phyloP scores from a whole-genome alignment of 2,888 invertebrate species.

The Heteropelma amictum region DNA sequence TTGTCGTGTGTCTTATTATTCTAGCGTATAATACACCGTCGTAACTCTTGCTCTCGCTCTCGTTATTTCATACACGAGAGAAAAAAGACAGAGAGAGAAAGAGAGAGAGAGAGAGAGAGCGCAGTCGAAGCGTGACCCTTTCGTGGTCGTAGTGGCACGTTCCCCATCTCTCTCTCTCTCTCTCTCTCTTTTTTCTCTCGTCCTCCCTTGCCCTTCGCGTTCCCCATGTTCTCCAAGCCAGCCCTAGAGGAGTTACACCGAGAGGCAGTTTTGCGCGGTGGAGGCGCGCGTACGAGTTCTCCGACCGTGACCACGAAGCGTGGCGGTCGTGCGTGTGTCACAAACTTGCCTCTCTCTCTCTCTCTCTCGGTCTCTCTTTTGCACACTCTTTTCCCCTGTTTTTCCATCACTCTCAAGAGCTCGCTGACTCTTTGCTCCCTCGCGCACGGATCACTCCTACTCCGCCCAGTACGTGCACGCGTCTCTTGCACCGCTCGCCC shows the following conservation, averaged over 20 bases:
- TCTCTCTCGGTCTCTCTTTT: background rate
- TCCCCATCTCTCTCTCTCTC: constrained; percentile 56
- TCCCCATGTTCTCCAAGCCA: background rate
- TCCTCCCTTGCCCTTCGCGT: constrained; percentile 3
- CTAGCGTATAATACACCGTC: constrained; percentile 7
- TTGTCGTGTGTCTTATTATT: constrained; percentile 51
- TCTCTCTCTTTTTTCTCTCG: background rate
- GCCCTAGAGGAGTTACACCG: background rate
- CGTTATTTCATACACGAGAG: constrained; percentile 46
- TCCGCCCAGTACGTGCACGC: constrained; percentile 76
- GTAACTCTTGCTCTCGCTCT: constrained; percentile 38
- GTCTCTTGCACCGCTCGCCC: constrained; percentile 59
- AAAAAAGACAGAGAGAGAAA: too few species aligned
- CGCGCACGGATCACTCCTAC: constrained; percentile 64
- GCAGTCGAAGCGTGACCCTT: constrained; percentile 73
- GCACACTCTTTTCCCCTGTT: too few species aligned
- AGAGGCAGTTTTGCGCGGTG: constrained; percentile 35
- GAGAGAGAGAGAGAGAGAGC: too few species aligned
- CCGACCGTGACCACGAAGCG: constrained; percentile 76
- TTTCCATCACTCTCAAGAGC: constrained; percentile 14
- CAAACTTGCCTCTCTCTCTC: constrained; percentile 51
- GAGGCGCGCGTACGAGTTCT: constrained; percentile 61
- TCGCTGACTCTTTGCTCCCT: constrained; percentile 70
- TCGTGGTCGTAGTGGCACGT: constrained; percentile 58
- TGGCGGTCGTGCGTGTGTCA: constrained; percentile 77